Evolutionary conservation across 2,888 invertebrate species (phyloP), one percentile per base, ranked within the genome.

Genomic region (Geotrupes spiniger): DNA sequence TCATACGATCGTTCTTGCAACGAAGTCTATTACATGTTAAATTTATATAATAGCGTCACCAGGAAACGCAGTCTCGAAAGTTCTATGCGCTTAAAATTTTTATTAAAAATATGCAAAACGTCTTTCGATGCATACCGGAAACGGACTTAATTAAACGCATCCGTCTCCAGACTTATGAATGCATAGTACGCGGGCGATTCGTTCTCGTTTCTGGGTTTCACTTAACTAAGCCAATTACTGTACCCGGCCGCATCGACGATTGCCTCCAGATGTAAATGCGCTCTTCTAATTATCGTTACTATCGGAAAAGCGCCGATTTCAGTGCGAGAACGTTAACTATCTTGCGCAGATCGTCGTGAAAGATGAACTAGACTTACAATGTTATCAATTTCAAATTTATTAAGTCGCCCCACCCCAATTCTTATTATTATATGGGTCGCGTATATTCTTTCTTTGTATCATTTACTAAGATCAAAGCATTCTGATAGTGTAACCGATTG

Each of bases 191-290:
- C 29, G 11, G 29, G 10, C 29, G 29, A 29, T 29, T 11, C 29
- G 11, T 29, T 11, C 8, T 11, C 29, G 10, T 11, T 11, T 10
- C 12, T 11, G 10, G 11, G 29, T 11, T 29, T 10, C 9, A 11
- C 29, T 29, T 29, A 29, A 29, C 29, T 29, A 29, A 29, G 29
- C 29, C 29, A 29, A 29, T 29, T 29, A 29, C 29, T 10, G 11
- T 11, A 29, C 29, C 29, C 12, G 29, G 10, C 12, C 29, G 29
- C 12, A 11, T 11, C 12, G 29, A 10, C 29, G 29, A 11, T 29
- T 10, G 29, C 12, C 10, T 11, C 29, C 12, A 10, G 29, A 29
- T 6, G 29, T 11, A 11, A 29, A 11, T 11, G 10, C 1, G 29
- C 10, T 11, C 12, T 29, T 29, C 29, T 29, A 29, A 29, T 29